These are phyloP conservation scores for Ctena decussata DNA, from an alignment of 2,888 invertebrate species.

Conservation along the genomic window DNA sequence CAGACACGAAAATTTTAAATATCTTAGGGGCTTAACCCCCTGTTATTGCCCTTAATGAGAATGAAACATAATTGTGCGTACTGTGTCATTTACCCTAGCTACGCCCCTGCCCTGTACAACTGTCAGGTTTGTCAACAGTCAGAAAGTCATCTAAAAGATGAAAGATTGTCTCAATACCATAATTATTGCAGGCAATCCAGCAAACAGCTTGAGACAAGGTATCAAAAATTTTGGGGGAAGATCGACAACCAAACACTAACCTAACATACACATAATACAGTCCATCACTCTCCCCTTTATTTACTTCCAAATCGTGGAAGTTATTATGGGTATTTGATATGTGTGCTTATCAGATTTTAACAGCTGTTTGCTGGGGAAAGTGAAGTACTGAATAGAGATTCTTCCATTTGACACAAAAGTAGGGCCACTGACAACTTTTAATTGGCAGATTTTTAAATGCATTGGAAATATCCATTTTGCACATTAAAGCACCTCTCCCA, in stretches of 20 bases:
- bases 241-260: constrained; percentile 11
- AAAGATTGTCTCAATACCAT: constrained; percentile 34
- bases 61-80: too few relatives aligned
- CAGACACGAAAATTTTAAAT: too few relatives aligned
- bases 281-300: too few relatives aligned
- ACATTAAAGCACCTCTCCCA: constrained; percentile 26
- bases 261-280: constrained; percentile 45
- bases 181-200: constrained; percentile 52
- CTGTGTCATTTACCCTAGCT: too few relatives aligned
- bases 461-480: constrained; percentile 56
- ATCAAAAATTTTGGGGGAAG: too few relatives aligned
- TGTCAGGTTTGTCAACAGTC: constrained; percentile 21
- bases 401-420: constrained; percentile 49
- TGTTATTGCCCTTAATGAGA: too few relatives aligned
- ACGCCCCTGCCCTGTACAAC: not conserved
- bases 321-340: too few relatives aligned
- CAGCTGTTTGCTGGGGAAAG: too few relatives aligned
- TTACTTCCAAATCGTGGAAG: too few relatives aligned
- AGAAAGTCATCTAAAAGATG: constrained; percentile 58
- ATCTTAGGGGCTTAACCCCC: too few relatives aligned
- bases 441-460: constrained; percentile 55
- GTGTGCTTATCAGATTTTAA: too few relatives aligned
- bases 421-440: constrained; percentile 35
- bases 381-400: too few relatives aligned
- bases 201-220: constrained; percentile 35